Base-by-base conservation (phyloP, 2,888 invertebrate species). In the Brenthis daphne region DNA sequence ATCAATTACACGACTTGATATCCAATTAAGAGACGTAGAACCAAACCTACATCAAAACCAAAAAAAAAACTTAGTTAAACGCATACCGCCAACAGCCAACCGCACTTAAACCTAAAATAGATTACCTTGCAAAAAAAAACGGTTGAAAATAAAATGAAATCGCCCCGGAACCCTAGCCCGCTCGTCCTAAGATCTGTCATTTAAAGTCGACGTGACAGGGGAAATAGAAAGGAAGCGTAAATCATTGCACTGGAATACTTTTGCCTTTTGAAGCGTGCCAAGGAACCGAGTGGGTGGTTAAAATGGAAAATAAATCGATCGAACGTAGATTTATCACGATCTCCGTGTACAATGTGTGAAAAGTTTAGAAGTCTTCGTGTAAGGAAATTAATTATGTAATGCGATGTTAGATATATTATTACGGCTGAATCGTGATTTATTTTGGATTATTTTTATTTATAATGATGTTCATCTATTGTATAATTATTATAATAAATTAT, bases 121-220 rank as follows among this genome's bases (percentile, higher is more conserved):
- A 72, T 70, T 69, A 61, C 67, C 65, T 69, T 58, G 64, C 69
- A 57, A 72, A 71, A 67, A 67, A 73, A 51, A 43, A 6, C 29
- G 29, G 48, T 60, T 20, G 64, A 73, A 71, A 70, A 73, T 58
- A 69, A 68, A 74, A 73, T 67, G 68, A 57, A 70, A 75, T 67
- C 57, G 60, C 65, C 65, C 65, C 68, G 68, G 68, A 61, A 67
- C 74, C 73, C 72, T 68, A 69, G 73, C 65, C 60, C 65, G 57
- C 72, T 69, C 71, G 71, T 65, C 73, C 65, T 70, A 64, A 70
- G 74, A 76, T 75, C 75, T 75, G 76, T 76, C 77, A 77, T 77
- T 78, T 76, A 71, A 74, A 73, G 71, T 71, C 74, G 73, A 79
- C 78, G 77, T 79, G 79, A 77, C 74, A 73, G 74, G 74, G 73